Evolutionary conservation across 2,113 vertebrate species (phyloP).

Genomic region (Leucopsar rothschildi): DNA sequence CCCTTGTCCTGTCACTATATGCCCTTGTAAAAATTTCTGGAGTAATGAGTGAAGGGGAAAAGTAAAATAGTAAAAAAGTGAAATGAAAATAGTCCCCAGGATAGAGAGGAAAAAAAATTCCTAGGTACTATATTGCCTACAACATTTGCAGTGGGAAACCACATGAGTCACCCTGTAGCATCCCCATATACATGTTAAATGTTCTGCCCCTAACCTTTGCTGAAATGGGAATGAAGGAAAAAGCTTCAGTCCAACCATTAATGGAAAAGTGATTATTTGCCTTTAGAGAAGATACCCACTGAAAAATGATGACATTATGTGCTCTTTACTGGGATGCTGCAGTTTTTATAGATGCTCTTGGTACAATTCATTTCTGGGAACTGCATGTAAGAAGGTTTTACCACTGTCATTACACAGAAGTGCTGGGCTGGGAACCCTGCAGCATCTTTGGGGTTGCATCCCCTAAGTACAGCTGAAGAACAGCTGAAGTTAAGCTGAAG

Average conservation of each 20-base stretch:
- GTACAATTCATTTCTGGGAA: slow-evolving; percentile 21
- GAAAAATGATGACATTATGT: slow-evolving; percentile 38
- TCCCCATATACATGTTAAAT: not conserved
- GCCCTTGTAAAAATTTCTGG: not conserved
- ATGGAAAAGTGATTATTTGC: slow-evolving; percentile 22
- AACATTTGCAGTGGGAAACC: not conserved
- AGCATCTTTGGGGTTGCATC: not conserved
- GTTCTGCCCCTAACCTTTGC: not conserved
- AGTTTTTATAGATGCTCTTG: slow-evolving; percentile 14
- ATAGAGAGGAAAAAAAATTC: not conserved
- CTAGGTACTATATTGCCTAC: not conserved
- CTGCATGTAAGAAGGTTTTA: not conserved
- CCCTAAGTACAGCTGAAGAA: not conserved
- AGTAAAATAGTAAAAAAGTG: not conserved
- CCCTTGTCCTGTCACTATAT: not conserved
- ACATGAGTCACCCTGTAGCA: not conserved
- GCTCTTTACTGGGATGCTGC: not conserved
- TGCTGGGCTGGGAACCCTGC: not conserved
- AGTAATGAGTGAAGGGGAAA: not conserved
- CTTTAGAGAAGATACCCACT: slow-evolving; percentile 36
- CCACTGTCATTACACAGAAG: not conserved
- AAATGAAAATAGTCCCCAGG: not conserved
- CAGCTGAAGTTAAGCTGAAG: slow-evolving; percentile 22
- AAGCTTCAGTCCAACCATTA: not conserved
- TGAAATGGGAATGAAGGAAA: not conserved